Evolutionary conservation across 2,113 vertebrate genomes (phyloP).

Genomic region (Saccopteryx bilineata): DNA sequence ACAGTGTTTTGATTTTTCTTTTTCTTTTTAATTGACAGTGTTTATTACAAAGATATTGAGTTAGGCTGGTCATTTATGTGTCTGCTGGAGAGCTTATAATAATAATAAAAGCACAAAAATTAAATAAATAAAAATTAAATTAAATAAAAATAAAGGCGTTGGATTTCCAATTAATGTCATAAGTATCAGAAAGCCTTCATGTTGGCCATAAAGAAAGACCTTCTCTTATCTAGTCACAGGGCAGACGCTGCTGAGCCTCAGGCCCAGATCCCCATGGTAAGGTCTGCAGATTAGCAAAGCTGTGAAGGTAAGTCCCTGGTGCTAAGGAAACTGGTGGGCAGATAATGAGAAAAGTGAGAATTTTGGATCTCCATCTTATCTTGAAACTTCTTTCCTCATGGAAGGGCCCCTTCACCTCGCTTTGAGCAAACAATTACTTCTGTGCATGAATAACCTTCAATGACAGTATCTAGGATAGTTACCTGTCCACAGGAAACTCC

Average conservation of each 20-base stretch:
- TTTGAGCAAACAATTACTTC: background rate
- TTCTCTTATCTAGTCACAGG: background rate
- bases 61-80: background rate
- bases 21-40: background rate
- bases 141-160: conserved; percentile 11
- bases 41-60: background rate
- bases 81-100: background rate
- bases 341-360: background rate
- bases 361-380: background rate
- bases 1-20: background rate
- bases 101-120: background rate
- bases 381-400: conserved; percentile 17
- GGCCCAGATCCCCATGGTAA: background rate
- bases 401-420: background rate
- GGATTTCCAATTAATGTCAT: background rate
- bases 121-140: background rate
- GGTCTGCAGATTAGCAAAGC: background rate
- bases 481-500: background rate
- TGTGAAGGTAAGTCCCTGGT: background rate
- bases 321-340: background rate
- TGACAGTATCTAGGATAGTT: background rate
- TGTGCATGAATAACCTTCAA: background rate
- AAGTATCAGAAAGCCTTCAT: background rate
- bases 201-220: background rate
- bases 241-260: background rate